These are phyloP conservation scores for Nebria brevicollis DNA, from an alignment of 2,888 invertebrate species.

Conservation along the genomic window DNA sequence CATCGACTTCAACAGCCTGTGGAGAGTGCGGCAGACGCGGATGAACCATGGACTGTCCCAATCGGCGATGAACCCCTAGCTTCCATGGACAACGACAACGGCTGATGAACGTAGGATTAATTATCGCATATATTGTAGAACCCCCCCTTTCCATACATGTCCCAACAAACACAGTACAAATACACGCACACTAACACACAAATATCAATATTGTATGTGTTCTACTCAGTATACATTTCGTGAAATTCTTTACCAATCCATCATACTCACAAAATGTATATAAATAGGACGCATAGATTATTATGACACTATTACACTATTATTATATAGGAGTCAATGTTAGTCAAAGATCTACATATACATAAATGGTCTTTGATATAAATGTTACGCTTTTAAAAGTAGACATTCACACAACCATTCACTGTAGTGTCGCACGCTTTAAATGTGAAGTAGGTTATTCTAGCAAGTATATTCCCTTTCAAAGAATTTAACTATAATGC, in stretches of 20 bases:
- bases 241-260: not conserved
- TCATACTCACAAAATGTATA: not conserved
- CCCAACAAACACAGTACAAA: not conserved
- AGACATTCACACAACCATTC: not conserved
- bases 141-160: not conserved
- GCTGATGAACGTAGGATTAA: not conserved
- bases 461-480: not conserved
- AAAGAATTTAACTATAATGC: too few species aligned
- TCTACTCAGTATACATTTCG: not conserved
- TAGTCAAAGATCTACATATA: not conserved
- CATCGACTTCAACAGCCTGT: not conserved
- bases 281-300: not conserved
- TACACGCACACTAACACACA: constrained; percentile 10
- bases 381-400: not conserved
- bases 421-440: constrained; percentile 18
- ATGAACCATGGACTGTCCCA: constrained; percentile 10
- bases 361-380: not conserved
- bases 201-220: not conserved
- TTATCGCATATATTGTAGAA: constrained; percentile 11
- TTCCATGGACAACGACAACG: not conserved
- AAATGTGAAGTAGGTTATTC: not conserved
- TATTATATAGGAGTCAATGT: constrained; percentile 6
- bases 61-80: constrained; percentile 6
- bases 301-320: not conserved
- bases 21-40: constrained; percentile 8